These are phyloP conservation scores for Apomyelois bistriatella DNA, from an alignment of 2,888 invertebrate species.

Conservation along the genomic window DNA sequence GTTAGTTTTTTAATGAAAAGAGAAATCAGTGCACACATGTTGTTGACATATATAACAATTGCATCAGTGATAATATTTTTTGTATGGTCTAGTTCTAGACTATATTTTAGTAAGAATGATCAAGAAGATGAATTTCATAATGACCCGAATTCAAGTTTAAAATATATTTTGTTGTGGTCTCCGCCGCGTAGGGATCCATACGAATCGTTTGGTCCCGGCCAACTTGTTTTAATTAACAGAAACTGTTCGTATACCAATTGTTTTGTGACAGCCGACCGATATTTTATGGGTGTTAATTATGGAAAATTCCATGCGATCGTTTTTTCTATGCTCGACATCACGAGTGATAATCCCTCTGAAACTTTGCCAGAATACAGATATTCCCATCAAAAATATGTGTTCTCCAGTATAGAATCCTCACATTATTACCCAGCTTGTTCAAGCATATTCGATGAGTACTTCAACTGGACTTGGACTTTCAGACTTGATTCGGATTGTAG, in stretches of 20 bases:
- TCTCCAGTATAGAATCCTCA: constrained; percentile 44
- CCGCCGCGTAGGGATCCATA: too few species aligned
- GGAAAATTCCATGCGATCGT: not conserved
- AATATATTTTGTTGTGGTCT: too few species aligned
- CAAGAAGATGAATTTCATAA: too few species aligned
- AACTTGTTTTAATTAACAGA: too few species aligned
- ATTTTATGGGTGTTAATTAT: not conserved
- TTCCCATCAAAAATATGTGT: constrained; percentile 45
- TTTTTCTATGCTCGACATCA: not conserved
- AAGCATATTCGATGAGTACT: constrained; percentile 33
- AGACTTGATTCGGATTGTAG: constrained; percentile 40
- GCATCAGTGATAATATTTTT: too few species aligned
- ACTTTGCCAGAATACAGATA: constrained; percentile 38
- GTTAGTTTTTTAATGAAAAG: too few species aligned
- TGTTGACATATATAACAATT: too few species aligned
- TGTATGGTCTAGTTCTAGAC: too few species aligned
- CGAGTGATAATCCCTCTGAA: not conserved
- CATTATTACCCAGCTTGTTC: constrained; percentile 42
- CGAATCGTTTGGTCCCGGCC: too few species aligned
- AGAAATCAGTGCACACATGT: too few species aligned
- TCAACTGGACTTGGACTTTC: constrained; percentile 57
- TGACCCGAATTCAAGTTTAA: too few species aligned
- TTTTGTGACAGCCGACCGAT: not conserved
- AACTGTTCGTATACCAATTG: not conserved
- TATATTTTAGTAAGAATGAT: too few species aligned